Evolutionary conservation across 2,888 invertebrate species (phyloP).

Genomic region (Fabriciana adippe): DNA sequence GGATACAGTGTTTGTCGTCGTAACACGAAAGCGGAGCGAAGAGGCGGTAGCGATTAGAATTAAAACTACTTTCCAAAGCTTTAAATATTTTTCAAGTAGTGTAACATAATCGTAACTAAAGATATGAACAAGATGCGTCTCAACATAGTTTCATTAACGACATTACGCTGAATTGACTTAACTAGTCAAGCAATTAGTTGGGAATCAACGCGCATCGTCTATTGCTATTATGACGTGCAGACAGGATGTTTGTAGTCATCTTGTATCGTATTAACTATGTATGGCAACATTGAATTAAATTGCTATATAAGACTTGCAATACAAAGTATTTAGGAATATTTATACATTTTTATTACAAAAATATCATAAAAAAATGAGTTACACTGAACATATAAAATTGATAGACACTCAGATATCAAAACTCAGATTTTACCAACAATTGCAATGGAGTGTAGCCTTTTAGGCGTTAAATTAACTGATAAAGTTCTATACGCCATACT

Average conservation of each 20-base stretch:
- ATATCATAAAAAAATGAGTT: no score
- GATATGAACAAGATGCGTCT: conserved; percentile 49
- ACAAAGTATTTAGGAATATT: background rate
- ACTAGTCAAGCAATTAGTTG: conserved; percentile 61
- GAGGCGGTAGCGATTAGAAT: no score
- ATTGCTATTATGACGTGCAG: conserved; percentile 31
- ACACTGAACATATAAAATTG: no score
- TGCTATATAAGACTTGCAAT: background rate
- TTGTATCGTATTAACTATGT: conserved; percentile 8
- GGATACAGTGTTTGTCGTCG: no score
- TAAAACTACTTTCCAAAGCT: no score
- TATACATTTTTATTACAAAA: no score
- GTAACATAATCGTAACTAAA: background rate
- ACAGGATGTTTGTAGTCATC: conserved; percentile 21
- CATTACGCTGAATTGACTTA: conserved; percentile 71
- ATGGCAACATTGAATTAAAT: conserved; percentile 8
- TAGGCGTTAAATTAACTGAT: no score
- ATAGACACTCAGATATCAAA: no score
- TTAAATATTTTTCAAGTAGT: background rate
- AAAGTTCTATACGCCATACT: no score
- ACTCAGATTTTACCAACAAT: no score
- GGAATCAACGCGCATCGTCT: conserved; percentile 37
- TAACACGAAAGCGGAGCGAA: no score
- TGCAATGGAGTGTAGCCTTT: no score
- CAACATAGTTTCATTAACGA: conserved; percentile 59